These are phyloP conservation scores for Drosophila mayri DNA, from an alignment of 1,140 invertebrate species.

Conservation along the genomic window DNA sequence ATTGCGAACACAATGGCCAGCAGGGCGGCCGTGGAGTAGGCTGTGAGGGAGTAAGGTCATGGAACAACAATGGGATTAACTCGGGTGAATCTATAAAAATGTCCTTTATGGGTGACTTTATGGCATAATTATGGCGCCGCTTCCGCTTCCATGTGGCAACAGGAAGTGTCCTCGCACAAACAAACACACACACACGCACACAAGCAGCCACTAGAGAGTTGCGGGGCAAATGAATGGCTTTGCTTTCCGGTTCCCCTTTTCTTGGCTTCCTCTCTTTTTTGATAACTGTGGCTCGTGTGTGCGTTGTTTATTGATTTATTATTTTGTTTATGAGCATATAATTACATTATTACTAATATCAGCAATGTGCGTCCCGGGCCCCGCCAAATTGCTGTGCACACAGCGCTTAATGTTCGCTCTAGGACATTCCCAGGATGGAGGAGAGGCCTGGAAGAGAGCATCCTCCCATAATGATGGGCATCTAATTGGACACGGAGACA, in stretches of 20 bases:
- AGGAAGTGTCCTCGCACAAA: slow-evolving; percentile 43
- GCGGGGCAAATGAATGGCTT: slow-evolving; percentile 60
- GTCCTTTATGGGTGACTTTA: slow-evolving; percentile 74
- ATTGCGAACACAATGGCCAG: slow-evolving; percentile 90
- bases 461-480: slow-evolving; percentile 44
- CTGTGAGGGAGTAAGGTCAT: slow-evolving; percentile 81
- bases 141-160: slow-evolving; percentile 53
- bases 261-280: slow-evolving; percentile 12
- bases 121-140: slow-evolving; percentile 74
- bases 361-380: slow-evolving; percentile 17
- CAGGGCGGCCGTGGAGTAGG: slow-evolving; percentile 89
- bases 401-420: slow-evolving; percentile 57
- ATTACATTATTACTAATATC: slow-evolving; percentile 75
- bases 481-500: slow-evolving; percentile 57
- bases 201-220: slow-evolving; percentile 7
- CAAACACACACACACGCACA: not conserved
- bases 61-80: slow-evolving; percentile 21
- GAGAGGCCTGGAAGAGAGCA: not conserved
- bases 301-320: slow-evolving; percentile 74
- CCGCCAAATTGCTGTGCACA: slow-evolving; percentile 57
- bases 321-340: slow-evolving; percentile 70
- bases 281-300: slow-evolving; percentile 24
- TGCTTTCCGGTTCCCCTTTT: slow-evolving; percentile 56
- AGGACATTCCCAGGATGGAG: slow-evolving; percentile 41
- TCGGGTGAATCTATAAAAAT: slow-evolving; percentile 35